Evolutionary conservation across 2,888 invertebrate species (phyloP), one percentile per base, ranked within the genome.

Genomic region (Limnephilus marmoratus): DNA sequence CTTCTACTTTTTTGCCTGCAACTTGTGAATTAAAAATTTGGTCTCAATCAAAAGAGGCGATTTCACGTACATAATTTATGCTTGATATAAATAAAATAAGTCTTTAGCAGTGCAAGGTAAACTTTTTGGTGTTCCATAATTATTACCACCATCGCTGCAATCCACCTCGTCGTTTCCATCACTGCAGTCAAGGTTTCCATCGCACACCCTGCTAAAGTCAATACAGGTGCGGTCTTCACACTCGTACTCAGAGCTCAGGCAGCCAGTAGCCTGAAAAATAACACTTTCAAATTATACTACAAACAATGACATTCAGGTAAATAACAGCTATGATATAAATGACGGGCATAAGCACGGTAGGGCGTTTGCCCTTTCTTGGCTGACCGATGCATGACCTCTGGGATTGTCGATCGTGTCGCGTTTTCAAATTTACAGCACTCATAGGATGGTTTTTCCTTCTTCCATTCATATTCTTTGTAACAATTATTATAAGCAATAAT

Each of bases 131-230:
- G 24, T 24, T 24, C 24, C 68, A 68, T 68, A 68, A 5, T 68
- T 68, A 68, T 68, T 68, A 68, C 68, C 18, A 7, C 1, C 24
- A 5, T 68, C 68, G 68, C 97, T n/a, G 68, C 97, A 97, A 94
- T 96, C 95, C 12, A 94, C 93, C 95, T 97, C 97, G 94, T 97
- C 97, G 85, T 96, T 96, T 91, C 96, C 96, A 94, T 97, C 96
- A 85, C 95, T 95, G 94, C 97, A 97, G 94, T 97, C 97, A 45
- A 94, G 92, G 24, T 94, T 95, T 53, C 96, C 95, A 94, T 97
- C 96, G 94, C 97, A 97, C 94, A 93, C 93, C 41, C 45, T 7
- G n/a, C 18, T 13, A 83, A 37, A 93, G 15, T 90, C 81, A 34
- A 93, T 90, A 80, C 93, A 93, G 45, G 80, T 83, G 31, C 91